Conservation (phyloP, 2,888 invertebrate genomes). For the Brachypalpus laphriformis region DNA sequence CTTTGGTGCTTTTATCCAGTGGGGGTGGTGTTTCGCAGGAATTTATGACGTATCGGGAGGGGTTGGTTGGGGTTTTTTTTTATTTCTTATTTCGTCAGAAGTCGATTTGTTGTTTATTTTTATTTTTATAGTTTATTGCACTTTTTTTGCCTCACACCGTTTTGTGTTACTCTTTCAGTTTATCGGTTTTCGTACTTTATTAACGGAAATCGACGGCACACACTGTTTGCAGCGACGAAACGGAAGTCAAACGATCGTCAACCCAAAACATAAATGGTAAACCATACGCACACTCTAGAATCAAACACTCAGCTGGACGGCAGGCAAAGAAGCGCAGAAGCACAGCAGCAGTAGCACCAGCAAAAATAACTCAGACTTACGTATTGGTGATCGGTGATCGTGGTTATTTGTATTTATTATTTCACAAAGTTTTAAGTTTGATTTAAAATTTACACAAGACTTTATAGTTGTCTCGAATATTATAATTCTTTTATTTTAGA, state of each 20-base stretch:
- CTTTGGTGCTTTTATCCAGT: background rate
- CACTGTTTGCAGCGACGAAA: constrained; percentile 63
- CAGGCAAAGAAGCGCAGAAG: constrained; percentile 10
- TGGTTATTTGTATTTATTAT: background rate
- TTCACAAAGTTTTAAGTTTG: background rate
- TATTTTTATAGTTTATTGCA: constrained; percentile 6
- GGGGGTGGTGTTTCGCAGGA: background rate
- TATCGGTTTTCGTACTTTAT: constrained; percentile 45
- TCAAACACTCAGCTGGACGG: constrained; percentile 32
- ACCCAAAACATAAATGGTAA: constrained; percentile 72
- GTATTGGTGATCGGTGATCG: constrained; percentile 8
- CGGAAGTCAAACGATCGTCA: constrained; percentile 74
- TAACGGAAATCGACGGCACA: constrained; percentile 71
- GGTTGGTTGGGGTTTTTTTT: background rate
- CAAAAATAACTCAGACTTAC: background rate
- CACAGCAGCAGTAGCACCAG: constrained; percentile 25
- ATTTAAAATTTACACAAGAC: background rate
- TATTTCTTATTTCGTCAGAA: background rate
- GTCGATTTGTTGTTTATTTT: background rate
- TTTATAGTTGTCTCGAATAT: constrained; percentile 6
- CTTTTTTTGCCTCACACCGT: constrained; percentile 13
- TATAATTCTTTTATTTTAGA: background rate
- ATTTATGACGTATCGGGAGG: background rate
- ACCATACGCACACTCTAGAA: constrained; percentile 67
- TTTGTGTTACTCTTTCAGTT: constrained; percentile 36